These are phyloP conservation scores for Choloepus didactylus DNA, from an alignment of 2,797 vertebrate genomes.

Conservation along the genomic window DNA sequence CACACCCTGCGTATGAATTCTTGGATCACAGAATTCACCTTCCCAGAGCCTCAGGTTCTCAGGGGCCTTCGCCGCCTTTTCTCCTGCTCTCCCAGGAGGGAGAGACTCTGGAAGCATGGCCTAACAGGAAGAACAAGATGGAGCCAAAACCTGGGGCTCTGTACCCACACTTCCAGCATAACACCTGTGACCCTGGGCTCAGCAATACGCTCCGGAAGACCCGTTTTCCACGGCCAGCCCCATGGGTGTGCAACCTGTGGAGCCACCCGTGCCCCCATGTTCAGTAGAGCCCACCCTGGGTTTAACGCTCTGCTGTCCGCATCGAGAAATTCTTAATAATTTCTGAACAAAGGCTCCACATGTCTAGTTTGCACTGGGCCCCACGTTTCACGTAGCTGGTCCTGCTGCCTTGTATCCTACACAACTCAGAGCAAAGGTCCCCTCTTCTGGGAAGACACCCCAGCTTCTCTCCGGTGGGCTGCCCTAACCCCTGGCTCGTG, in stretches of 20 bases:
- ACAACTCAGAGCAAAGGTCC: not conserved
- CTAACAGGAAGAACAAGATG: not conserved
- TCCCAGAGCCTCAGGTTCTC: not conserved
- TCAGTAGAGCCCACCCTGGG: not conserved
- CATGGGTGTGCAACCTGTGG: accelerated
- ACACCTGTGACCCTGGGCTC: not conserved
- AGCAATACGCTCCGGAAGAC: not conserved
- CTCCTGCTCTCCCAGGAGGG: not conserved
- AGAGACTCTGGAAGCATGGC: not conserved
- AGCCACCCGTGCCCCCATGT: accelerated
- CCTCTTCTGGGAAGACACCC: not conserved
- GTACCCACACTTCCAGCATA: accelerated
- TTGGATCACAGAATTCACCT: not conserved
- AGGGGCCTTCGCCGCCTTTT: not conserved
- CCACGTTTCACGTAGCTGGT: not conserved
- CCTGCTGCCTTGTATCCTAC: not conserved
- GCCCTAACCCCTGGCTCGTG: not conserved
- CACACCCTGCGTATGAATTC: accelerated
- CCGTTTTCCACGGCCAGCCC: not conserved
- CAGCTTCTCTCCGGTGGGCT: not conserved
- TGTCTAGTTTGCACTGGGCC: not conserved
- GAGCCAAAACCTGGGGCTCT: not conserved
- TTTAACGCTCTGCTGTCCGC: not conserved
- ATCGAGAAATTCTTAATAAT: not conserved
- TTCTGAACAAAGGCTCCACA: not conserved